Base-by-base conservation (phyloP, 2,888 invertebrate species). In the Calliopum simillimum region DNA sequence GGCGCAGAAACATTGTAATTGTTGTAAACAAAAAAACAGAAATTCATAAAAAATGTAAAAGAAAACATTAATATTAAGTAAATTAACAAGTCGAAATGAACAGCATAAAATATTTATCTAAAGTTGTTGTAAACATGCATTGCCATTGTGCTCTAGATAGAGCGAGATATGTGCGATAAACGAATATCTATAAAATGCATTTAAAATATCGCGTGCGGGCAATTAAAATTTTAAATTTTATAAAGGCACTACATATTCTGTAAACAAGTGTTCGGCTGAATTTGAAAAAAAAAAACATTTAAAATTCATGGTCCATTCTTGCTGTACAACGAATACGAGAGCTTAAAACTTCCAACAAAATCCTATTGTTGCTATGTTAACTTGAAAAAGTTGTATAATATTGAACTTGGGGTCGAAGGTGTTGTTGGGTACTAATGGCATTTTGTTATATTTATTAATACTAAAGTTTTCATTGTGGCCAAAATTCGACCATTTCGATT, bases 181-280 rank as follows among this genome's bases (percentile, higher is more conserved):
- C 53, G 23, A 53, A 19, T 13, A 23, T 23, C 23, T 14, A 23
- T 11, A 53, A 53, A 53, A 53, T 23, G 21, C 21, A 23, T 23
- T 53, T n/a, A 53, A 53, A 23, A n/a, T 53, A 53, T 53, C 53
- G 53, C 53, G 23, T 53, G 53, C 53, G 23, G 23, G 53, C 53
- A 53, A 53, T 53, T 53, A 53, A 16, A 53, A 53, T 21, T 23
- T 19, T 19, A 49, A 49, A 8, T 19, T 49, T 49, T 49, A 19
- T 49, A n/a, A 53, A 53, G 53, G 19, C 23, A 23, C 16, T 53
- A 23, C 53, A 53, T 53, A 23, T 21, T 53, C 23, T 53, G 23
- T 53, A 23, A 23, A 53, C 21, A 12, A 53, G 53, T 23, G 23
- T 21, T 19, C 8, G 53, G 53, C 23, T 2, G 19, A 6, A 59